A percentile compares a stretch with the other conserved stretches of the same genome.
Conservation (phyloP, 2,797 vertebrate species). For the Rachycentron canadum region DNA sequence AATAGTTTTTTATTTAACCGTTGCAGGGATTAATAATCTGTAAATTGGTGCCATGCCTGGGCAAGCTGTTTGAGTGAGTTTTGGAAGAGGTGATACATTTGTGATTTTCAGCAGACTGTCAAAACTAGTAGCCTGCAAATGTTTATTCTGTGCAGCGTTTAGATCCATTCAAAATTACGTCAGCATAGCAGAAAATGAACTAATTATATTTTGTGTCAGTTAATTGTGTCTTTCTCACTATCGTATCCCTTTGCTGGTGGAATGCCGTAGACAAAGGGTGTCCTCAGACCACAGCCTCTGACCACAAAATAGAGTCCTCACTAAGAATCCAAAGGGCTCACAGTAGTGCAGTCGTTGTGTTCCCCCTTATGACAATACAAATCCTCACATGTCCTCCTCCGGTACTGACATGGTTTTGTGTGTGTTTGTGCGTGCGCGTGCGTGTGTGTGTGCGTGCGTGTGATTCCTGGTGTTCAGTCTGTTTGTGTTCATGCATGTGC, state of each 20-base stretch:
- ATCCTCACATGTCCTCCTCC: slow-evolving; percentile 43
- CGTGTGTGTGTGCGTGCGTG: slow-evolving; percentile 16
- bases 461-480: slow-evolving; percentile 13
- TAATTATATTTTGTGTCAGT: slow-evolving; percentile 33
- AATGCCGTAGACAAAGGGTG: slow-evolving; percentile 39
- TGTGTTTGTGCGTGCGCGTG: too few species aligned
- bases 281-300: slow-evolving; percentile 51
- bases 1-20: neutral
- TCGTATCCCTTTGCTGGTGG: slow-evolving; percentile 34
- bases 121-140: slow-evolving; percentile 6
- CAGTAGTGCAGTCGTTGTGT: slow-evolving; percentile 48
- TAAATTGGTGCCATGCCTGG: neutral
- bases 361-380: slow-evolving; percentile 46
- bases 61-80: slow-evolving; percentile 3
- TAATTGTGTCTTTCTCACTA: slow-evolving; percentile 45
- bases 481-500: slow-evolving; percentile 55
- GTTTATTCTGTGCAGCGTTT: neutral
- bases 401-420: slow-evolving; percentile 29
- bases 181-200: slow-evolving; percentile 20
- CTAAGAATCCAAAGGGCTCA: slow-evolving; percentile 55
- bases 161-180: slow-evolving; percentile 21
- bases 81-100: neutral
- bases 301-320: slow-evolving; percentile 66
- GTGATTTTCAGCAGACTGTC: neutral
- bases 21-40: neutral